A percentile compares a stretch with the other conserved stretches of the same genome.
Evolutionary conservation across 2,797 vertebrate species (phyloP).

Genomic region (Neoniphon sammara): DNA sequence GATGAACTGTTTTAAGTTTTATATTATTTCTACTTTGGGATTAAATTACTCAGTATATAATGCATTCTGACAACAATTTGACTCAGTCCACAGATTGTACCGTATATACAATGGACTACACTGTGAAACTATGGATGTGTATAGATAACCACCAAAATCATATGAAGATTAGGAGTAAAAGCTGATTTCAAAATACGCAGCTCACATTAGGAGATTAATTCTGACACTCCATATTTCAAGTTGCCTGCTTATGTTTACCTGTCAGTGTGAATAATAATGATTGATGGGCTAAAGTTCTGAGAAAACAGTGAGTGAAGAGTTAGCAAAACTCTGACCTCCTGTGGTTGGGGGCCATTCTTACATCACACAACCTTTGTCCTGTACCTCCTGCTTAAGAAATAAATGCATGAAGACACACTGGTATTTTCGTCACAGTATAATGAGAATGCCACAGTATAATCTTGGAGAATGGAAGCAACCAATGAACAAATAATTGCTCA

Average conservation of each 20-base stretch:
- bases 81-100: neutral
- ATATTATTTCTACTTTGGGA: conserved; percentile 66
- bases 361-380: conserved; percentile 1
- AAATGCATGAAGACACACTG: conserved; percentile 2
- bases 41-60: conserved; percentile 51
- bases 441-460: conserved; percentile 10
- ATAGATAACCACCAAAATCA: conserved; percentile 9
- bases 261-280: neutral
- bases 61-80: conserved; percentile 51
- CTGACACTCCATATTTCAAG: conserved; percentile 16
- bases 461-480: neutral
- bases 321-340: conserved; percentile 50
- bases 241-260: neutral
- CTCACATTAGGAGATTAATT: conserved; percentile 12
- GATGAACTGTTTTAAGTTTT: conserved; percentile 77
- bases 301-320: conserved; percentile 1
- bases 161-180: neutral
- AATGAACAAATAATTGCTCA: conserved; percentile 1
- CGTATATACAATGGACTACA: conserved; percentile 6
- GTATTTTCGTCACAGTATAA: conserved; percentile 20
- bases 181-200: neutral
- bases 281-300: neutral
- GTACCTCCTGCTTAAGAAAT: neutral
- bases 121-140: neutral
- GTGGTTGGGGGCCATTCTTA: conserved; percentile 8